Evolutionary conservation across 2,113 vertebrate genomes (phyloP).

Genomic region (Anarrhichthys ocellatus): DNA sequence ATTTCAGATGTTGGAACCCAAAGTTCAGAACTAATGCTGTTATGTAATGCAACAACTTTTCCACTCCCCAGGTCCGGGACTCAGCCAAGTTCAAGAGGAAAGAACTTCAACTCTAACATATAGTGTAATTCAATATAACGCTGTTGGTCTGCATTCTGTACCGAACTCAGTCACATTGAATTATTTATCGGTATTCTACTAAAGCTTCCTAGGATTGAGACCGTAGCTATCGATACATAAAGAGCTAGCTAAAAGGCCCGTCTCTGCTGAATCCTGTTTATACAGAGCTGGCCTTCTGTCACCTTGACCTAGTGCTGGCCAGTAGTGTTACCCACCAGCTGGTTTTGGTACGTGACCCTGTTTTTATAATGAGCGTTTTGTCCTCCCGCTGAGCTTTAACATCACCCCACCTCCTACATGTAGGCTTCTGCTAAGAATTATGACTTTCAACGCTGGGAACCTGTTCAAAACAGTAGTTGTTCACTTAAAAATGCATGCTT

Average conservation of each 20-base stretch:
- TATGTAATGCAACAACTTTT: slow-evolving; percentile 6
- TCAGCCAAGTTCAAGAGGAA: not conserved
- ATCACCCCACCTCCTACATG: not conserved
- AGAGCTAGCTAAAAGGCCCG: slow-evolving; percentile 7
- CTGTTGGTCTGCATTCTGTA: not conserved
- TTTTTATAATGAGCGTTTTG: not conserved
- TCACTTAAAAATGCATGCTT: not conserved
- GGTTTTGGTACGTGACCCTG: slow-evolving; percentile 6
- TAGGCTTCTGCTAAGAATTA: not conserved
- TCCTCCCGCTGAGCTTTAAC: not conserved
- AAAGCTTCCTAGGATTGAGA: not conserved
- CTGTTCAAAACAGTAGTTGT: not conserved
- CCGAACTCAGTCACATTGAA: not conserved
- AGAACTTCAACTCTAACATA: not conserved
- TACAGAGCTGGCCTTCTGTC: slow-evolving; percentile 14
- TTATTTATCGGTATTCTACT: not conserved
- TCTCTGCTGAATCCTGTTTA: slow-evolving; percentile 4
- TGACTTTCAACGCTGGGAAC: not conserved
- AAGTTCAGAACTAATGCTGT: not conserved
- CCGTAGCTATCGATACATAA: slow-evolving; percentile 38
- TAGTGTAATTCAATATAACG: not conserved
- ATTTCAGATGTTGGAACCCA: not conserved
- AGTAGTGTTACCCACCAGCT: not conserved
- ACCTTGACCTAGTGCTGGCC: slow-evolving; percentile 34
- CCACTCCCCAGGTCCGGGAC: not conserved